These are phyloP conservation scores for Lynx canadensis DNA, from an alignment of 2,113 vertebrate genomes.

Conservation along the genomic window DNA sequence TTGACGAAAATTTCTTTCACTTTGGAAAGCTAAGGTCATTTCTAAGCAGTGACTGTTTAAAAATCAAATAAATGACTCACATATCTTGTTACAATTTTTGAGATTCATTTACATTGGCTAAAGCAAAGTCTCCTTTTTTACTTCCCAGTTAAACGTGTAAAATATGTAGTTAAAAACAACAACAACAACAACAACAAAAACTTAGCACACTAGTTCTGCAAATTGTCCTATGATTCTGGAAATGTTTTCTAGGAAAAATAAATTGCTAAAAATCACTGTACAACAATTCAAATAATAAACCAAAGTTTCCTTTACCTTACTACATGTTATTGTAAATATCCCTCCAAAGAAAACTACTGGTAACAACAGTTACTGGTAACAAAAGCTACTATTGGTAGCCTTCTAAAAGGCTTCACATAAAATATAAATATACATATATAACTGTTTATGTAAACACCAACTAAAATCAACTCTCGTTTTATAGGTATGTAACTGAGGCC, in stretches of 20 bases:
- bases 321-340: background rate
- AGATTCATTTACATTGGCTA: constrained; percentile 32
- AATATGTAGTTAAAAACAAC: background rate
- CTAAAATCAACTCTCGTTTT: background rate
- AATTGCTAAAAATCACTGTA: constrained; percentile 29
- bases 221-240: background rate
- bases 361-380: background rate
- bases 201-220: background rate
- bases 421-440: background rate
- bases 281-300: background rate
- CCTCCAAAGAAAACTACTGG: background rate
- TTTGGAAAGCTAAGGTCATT: constrained; percentile 61
- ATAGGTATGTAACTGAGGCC: background rate
- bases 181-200: background rate
- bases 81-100: background rate
- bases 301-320: background rate
- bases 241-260: background rate
- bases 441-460: background rate
- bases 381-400: background rate
- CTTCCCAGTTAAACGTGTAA: constrained; percentile 40
- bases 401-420: background rate
- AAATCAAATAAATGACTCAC: constrained; percentile 68
- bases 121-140: constrained; percentile 57
- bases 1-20: constrained; percentile 62
- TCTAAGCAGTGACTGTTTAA: constrained; percentile 11